phyloP scores from a whole-genome alignment of 2,797 vertebrate species.

The Galaxias olidus region DNA sequence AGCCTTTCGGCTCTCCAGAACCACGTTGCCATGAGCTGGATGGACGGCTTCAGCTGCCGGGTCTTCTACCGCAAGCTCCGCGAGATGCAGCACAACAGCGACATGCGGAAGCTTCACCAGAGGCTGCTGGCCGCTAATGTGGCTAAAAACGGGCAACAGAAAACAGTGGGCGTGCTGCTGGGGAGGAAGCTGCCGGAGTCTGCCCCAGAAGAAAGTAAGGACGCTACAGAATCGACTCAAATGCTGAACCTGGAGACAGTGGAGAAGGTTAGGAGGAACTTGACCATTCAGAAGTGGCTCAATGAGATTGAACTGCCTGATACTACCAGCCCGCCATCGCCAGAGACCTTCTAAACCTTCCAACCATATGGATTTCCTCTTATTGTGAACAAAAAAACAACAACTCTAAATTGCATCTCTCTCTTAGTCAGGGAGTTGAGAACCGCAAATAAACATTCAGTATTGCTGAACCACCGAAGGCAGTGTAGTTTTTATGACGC shows the following conservation, averaged over 20 bases:
- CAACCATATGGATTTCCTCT: too few species aligned
- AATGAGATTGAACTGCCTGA: slow-evolving; percentile 10
- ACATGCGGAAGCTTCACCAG: background rate
- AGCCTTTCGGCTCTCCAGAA: slow-evolving; percentile 13
- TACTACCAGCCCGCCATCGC: background rate
- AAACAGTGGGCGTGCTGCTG: background rate
- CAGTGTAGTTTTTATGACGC: slow-evolving; percentile 38
- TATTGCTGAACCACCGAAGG: slow-evolving; percentile 40
- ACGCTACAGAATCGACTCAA: background rate
- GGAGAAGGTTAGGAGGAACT: slow-evolving; percentile 4
- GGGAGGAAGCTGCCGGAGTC: background rate
- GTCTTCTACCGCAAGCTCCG: slow-evolving; percentile 10
- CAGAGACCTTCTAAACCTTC: background rate
- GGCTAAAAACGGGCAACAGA: background rate
- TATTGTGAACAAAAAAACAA: too few species aligned
- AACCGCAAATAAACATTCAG: slow-evolving; percentile 12
- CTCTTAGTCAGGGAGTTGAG: too few species aligned
- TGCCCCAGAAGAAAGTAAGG: background rate
- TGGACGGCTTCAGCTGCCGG: slow-evolving; percentile 13
- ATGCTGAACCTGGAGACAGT: background rate
- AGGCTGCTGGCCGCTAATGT: background rate
- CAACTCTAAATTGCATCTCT: too few species aligned
- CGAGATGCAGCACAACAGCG: background rate
- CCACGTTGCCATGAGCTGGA: slow-evolving; percentile 23
- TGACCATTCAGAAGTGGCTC: slow-evolving; percentile 17